phyloP scores from a whole-genome alignment of 2,797 vertebrate genomes.

The Telmatherina bonti region DNA sequence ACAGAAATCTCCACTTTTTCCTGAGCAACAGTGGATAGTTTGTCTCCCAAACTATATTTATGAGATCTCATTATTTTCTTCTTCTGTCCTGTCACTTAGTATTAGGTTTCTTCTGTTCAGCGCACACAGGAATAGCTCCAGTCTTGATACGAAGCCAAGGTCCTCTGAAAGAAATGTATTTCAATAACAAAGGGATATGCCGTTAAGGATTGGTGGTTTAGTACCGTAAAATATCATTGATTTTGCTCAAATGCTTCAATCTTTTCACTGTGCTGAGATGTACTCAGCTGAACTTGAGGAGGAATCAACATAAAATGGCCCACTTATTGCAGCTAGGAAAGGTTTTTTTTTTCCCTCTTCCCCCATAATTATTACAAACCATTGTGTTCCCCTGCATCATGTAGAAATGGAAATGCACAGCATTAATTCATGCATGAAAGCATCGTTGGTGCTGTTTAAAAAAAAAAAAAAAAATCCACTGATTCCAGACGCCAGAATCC shows the following conservation, averaged over 20 bases:
- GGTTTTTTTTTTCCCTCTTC: conserved; percentile 43
- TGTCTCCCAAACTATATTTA: conserved; percentile 70
- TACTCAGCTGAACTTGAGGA: conserved; percentile 55
- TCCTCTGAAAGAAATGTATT: conserved; percentile 70
- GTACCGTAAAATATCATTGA: conserved; percentile 73
- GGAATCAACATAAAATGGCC: conserved; percentile 69
- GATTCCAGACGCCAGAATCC: conserved; percentile 80
- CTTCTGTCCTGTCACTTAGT: conserved; percentile 78
- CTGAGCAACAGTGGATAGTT: conserved; percentile 44
- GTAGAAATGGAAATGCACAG: conserved; percentile 72
- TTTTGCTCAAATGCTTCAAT: conserved; percentile 70
- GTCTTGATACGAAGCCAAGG: conserved; percentile 63
- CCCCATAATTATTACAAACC: conserved; percentile 71
- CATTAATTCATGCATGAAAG: conserved; percentile 82
- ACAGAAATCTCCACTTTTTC: conserved; percentile 58
- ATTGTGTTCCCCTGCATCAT: conserved; percentile 69
- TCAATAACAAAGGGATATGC: conserved; percentile 74
- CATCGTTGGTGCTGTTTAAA: conserved; percentile 75
- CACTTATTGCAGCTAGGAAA: conserved; percentile 55
- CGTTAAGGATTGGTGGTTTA: conserved; percentile 65
- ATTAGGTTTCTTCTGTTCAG: conserved; percentile 68
- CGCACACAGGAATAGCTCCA: conserved; percentile 66
- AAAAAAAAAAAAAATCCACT: conserved; percentile 67
- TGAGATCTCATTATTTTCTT: conserved; percentile 81
- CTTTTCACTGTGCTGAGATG: conserved; percentile 54